These are phyloP conservation scores for Drosophila nr. perissopoda DNA, from an alignment of 2,888 invertebrate genomes.

Conservation along the genomic window DNA sequence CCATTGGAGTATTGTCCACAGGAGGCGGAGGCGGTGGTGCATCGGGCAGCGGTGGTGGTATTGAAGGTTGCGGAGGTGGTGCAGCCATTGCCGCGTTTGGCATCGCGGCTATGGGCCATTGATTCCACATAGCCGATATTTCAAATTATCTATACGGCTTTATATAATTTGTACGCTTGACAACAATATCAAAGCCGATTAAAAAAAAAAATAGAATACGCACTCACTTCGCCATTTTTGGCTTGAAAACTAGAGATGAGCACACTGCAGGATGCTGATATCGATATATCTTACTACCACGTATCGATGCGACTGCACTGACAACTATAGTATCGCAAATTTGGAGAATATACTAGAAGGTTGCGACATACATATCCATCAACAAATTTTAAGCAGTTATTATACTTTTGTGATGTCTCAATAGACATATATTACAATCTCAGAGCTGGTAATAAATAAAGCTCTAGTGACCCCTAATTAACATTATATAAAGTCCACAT, in stretches of 20 bases:
- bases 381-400: neutral
- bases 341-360: neutral
- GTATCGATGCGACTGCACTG: neutral
- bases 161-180: conserved; percentile 32
- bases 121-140: conserved; percentile 76
- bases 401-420: neutral
- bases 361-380: neutral
- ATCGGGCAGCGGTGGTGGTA: conserved; percentile 72
- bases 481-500: neutral
- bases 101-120: conserved; percentile 67
- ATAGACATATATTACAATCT: neutral
- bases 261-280: conserved; percentile 1
- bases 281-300: neutral
- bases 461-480: neutral
- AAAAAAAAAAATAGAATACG: conserved; percentile 30
- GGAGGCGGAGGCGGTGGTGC: conserved; percentile 73
- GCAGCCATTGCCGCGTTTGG: conserved; percentile 52
- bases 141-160: conserved; percentile 10
- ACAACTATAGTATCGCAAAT: neutral
- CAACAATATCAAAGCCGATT: conserved; percentile 2
- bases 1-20: conserved; percentile 20
- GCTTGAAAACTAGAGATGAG: conserved; percentile 74
- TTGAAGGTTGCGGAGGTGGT: conserved; percentile 68
- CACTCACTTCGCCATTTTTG: conserved; percentile 74
- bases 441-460: neutral